Evolutionary conservation across 2,113 vertebrate genomes (phyloP).

Genomic region (Oryzias melastigma): DNA sequence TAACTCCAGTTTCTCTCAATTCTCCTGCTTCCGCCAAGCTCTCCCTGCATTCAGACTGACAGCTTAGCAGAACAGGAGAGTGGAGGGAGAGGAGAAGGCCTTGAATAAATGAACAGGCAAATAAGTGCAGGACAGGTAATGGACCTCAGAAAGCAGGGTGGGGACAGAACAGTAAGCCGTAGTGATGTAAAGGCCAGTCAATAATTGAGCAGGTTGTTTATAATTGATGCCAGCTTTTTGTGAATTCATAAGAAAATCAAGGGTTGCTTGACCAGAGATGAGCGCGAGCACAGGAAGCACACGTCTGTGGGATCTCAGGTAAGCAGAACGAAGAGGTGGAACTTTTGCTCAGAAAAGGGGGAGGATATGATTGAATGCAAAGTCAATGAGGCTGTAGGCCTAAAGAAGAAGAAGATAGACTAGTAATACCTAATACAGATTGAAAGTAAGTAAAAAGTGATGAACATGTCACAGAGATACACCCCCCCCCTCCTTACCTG

Average conservation of each 20-base stretch:
- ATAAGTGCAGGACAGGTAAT: slow-evolving; percentile 70
- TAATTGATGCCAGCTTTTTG: slow-evolving; percentile 68
- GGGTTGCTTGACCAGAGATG: slow-evolving; percentile 16
- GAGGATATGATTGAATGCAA: slow-evolving; percentile 2
- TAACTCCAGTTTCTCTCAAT: slow-evolving; percentile 13
- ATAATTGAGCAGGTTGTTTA: slow-evolving; percentile 67
- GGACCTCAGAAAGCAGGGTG: slow-evolving; percentile 57
- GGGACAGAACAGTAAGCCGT: slow-evolving; percentile 54
- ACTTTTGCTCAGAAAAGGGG: slow-evolving; percentile 3
- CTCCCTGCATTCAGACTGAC: slow-evolving; percentile 30
- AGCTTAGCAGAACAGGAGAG: slow-evolving; percentile 12
- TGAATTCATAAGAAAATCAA: slow-evolving; percentile 60
- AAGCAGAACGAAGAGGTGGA: neutral
- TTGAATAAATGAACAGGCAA: slow-evolving; percentile 72
- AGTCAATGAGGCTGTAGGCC: slow-evolving; percentile 3
- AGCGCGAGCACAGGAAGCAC: slow-evolving; percentile 19
- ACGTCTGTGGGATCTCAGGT: slow-evolving; percentile 12
- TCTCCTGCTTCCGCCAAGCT: slow-evolving; percentile 16
- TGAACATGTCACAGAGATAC: too few species aligned
- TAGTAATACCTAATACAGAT: too few species aligned
- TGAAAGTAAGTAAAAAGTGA: too few species aligned
- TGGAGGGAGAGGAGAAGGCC: slow-evolving; percentile 33
- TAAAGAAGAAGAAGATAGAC: too few species aligned
- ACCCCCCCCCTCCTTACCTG: too few species aligned
- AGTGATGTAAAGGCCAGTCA: slow-evolving; percentile 70